Percentiles rank a stretch among this genome's conserved stretches.
Conservation (phyloP, 2,113 vertebrate species). For the Aphyosemion australe region DNA sequence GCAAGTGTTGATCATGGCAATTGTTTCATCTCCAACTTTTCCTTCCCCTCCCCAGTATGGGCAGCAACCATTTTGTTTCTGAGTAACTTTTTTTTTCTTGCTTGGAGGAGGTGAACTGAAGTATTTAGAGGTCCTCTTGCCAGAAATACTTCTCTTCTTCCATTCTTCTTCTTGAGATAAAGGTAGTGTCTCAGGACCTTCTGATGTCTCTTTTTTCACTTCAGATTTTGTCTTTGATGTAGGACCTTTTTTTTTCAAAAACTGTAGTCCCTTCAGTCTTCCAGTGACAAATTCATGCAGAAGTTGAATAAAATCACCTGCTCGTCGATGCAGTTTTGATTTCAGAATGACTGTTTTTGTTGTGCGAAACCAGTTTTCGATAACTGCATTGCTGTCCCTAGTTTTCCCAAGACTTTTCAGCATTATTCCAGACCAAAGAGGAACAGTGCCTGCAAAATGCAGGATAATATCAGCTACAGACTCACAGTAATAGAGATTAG, state of each 20-base stretch:
- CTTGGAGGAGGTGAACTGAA: neutral
- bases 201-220: neutral
- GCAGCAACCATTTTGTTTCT: neutral
- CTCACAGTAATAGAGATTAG: neutral
- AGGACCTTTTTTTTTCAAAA: neutral
- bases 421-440: neutral
- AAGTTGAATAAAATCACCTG: neutral
- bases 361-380: neutral
- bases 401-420: neutral
- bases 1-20: neutral
- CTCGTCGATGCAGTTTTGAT: neutral
- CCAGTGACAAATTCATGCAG: neutral
- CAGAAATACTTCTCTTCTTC: slow-evolving; percentile 1
- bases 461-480: neutral
- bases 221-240: neutral
- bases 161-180: slow-evolving; percentile 1
- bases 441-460: neutral
- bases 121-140: neutral
- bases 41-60: neutral
- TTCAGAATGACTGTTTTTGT: neutral
- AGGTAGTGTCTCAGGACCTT: neutral
- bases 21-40: neutral
- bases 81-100: neutral
- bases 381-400: neutral
- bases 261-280: neutral